Conservation (phyloP, 2,113 vertebrate species). For the Ceyx cyanopectus region DNA sequence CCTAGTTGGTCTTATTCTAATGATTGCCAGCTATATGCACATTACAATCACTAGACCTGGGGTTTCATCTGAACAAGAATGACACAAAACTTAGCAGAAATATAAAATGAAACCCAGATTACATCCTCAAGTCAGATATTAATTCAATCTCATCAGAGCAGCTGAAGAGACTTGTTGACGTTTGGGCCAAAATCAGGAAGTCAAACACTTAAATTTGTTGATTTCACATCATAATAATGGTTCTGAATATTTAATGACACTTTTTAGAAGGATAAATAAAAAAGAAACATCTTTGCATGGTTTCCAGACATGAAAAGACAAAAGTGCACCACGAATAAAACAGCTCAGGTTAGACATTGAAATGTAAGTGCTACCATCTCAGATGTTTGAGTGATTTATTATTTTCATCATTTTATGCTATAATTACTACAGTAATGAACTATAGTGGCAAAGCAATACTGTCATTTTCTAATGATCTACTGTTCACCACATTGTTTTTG, state of each 20-base stretch:
- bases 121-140: background rate
- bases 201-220: background rate
- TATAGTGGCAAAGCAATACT: background rate
- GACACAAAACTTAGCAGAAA: background rate
- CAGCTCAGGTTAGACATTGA: rapidly evolving
- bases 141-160: background rate
- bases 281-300: background rate
- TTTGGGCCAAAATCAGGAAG: background rate
- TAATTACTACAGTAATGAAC: background rate
- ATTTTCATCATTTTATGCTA: background rate
- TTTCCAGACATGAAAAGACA: background rate
- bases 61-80: background rate
- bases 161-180: background rate
- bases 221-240: background rate
- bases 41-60: background rate
- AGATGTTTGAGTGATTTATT: background rate
- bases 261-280: background rate
- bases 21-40: background rate
- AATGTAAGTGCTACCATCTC: background rate
- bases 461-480: background rate
- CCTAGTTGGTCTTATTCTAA: background rate
- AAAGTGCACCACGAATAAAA: background rate
- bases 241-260: background rate
- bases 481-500: background rate
- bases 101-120: background rate